Base-by-base conservation (phyloP, 37 sponge, comb jelly and placozoan species). In the Oopsacas minuta region DNA sequence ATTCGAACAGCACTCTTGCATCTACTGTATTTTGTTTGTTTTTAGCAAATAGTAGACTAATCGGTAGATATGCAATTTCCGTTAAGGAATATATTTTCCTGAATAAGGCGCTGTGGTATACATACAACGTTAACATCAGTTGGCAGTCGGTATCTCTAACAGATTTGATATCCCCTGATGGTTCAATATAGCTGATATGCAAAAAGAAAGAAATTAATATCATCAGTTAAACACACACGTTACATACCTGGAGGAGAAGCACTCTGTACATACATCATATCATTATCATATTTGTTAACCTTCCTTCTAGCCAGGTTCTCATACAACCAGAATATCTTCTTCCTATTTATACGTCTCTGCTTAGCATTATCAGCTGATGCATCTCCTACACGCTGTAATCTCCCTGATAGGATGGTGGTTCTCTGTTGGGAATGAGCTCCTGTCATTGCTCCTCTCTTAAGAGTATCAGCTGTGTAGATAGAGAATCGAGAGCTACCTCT, bases 281-380 rank as follows among this genome's bases (percentile, higher is more conserved):
- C 75, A 61, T 5, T 10, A 61, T 10, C 30, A 5, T 61, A 10
- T 61, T 34, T 61, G 22, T 61, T 61, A 7, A 25, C 22, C 75
- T 12, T 61, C 75, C 75, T n/a, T 3, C 75, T 25, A 3, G 75
- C 75, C 1, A 61, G 75, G 75, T 61, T 61, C 75, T 61, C 75
- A n/a, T 61, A n/a, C 75, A 61, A 34, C 75, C 75, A 61, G 75
- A 61, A 61, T 10, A 61, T 61, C 75, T 61, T 61, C 75, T 61
- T 61, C 30, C 75, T 61, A n/a, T 61, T 61, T 3, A 10, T 12
- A 34, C 75, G 75, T 61, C 75, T 61, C 7, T 3, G 32, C 75
- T 12, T 3, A 10, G 75, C 22, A n/a, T 61, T 61, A n/a, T 61
- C 75, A n/a, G 75, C 75, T 10, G 75, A 61, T 5, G 75, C 75